Evolutionary conservation across 2,113 vertebrate species (phyloP), one percentile per base, ranked within the genome.

Genomic region (Mesoclemmys tuberculata): DNA sequence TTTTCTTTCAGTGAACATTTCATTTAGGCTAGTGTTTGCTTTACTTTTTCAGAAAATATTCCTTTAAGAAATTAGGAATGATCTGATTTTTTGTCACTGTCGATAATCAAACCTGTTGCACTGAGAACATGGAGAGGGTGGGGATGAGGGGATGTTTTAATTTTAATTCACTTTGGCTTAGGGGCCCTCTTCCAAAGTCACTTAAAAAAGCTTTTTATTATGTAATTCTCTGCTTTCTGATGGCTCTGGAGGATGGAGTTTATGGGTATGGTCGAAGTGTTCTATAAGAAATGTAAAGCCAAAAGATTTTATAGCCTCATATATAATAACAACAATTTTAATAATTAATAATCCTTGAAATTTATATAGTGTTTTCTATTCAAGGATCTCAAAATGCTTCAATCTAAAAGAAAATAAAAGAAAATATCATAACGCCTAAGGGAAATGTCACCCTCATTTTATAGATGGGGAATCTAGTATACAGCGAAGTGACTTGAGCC

Each of bases 11-110:
- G 80, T 92, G 84, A 35, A 87, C 58, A 74, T 94, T 96, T 97
- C 92, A 64, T 83, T 82, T 35, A 82, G 83, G 81, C 80, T 86
- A 80, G 58, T 75, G 82, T 88, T 93, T 56, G 26, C 96, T 92
- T 93, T 93, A 84, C 68, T 91, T 95, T 52, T 77, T 92, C 87
- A 95, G 89, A 97, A 98, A 96, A 89, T 90, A 92, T 95, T 97
- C 97, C 87, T 95, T 74, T 92, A 93, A 97, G 91, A 97, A 92
- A 88, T 71, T 83, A 84, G 93, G 41, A 97, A 92, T 26, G 10
- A 93, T 54, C 85, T 91, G 77, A 77, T 89, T 96, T 84, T 88
- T 84, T 83, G 31, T n/a, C 88, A 46, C 56, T 94, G 80, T 84
- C 85, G 56, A 90, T 48, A 95, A 64, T 84, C 84, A 82, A 85